Evolutionary conservation across 2,113 vertebrate species (phyloP), one percentile per base, ranked within the genome.

Genomic region (Stegostoma tigrinum): DNA sequence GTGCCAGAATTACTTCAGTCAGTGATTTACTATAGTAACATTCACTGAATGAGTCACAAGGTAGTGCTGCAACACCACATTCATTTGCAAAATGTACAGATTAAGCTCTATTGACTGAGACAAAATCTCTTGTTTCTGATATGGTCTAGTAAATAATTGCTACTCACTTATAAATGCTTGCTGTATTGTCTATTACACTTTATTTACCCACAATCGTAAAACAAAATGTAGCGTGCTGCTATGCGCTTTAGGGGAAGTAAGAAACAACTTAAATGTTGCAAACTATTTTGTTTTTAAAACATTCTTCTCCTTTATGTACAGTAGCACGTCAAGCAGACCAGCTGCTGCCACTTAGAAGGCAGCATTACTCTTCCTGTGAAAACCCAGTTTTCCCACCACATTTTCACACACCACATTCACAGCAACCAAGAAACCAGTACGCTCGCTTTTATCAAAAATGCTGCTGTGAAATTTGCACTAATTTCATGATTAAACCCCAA

Each of bases 361-460:
- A 95, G 45, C 67, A 95, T 72, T 95, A 45, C 68, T 95, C 94
- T 95, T 95, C 94, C 94, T 95, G 94, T 95, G 94, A 95, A 95
- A 95, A 95, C 67, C 91, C 94, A 95, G 94, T 27, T 95, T 72
- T 72, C 68, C 68, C 94, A 95, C 67, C 94, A 95, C 68, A 95
- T 52, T 70, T 95, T 95, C 94, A 95, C 94, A 95, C 94, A 7
- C 89, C n/a, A 93, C 89, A 72, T 95, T 95, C 94, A 95, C 94
- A 72, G 66, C 67, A 95, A 72, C 94, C 45, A 95, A 95, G 94
- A 95, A 93, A 95, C 67, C 68, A 95, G 94, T 21, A 67, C 42
- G 38, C 93, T 94, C 0, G 66, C 15, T 95, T 72, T 72, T 72
- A 95, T 95, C 94, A 95, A 34, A 95, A 95, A 75, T 45, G 52